Conservation (phyloP, 2,113 vertebrate genomes). For the Strigops habroptila region DNA sequence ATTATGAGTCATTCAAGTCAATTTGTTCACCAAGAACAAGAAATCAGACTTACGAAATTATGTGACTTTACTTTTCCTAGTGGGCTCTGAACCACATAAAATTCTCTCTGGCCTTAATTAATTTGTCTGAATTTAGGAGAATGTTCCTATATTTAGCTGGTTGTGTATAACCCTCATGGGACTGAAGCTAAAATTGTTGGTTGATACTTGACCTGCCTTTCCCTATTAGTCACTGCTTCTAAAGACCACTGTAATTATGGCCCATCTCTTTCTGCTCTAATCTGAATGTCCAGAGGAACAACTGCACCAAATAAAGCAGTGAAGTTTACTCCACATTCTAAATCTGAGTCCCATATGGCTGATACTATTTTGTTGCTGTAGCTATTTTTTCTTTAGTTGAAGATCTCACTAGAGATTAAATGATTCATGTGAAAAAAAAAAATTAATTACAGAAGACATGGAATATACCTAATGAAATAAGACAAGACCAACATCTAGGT, state of each 20-base stretch:
- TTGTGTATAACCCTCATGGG: background rate
- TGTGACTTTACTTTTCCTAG: background rate
- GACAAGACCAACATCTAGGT: background rate
- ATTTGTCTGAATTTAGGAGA: slow-evolving; percentile 23
- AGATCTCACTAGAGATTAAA: background rate
- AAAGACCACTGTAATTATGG: background rate
- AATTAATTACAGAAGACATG: background rate
- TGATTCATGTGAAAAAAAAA: background rate
- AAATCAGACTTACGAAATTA: background rate
- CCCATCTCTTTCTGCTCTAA: background rate
- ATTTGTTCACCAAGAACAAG: background rate
- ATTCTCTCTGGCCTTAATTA: background rate
- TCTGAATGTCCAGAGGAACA: background rate
- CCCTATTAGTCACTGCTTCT: background rate
- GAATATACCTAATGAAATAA: background rate
- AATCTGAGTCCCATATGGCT: background rate
- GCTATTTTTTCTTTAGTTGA: background rate
- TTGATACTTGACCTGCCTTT: slow-evolving; percentile 40
- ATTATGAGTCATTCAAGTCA: background rate
- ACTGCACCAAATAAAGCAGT: background rate
- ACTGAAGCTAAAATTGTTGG: background rate
- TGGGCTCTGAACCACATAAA: background rate
- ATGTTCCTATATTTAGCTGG: slow-evolving; percentile 1
- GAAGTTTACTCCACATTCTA: background rate
- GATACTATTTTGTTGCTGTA: background rate